Percentiles rank a stretch among this genome's conserved stretches.
phyloP scores from a whole-genome alignment of 2,888 invertebrate species.

The Andrena flavipes region DNA sequence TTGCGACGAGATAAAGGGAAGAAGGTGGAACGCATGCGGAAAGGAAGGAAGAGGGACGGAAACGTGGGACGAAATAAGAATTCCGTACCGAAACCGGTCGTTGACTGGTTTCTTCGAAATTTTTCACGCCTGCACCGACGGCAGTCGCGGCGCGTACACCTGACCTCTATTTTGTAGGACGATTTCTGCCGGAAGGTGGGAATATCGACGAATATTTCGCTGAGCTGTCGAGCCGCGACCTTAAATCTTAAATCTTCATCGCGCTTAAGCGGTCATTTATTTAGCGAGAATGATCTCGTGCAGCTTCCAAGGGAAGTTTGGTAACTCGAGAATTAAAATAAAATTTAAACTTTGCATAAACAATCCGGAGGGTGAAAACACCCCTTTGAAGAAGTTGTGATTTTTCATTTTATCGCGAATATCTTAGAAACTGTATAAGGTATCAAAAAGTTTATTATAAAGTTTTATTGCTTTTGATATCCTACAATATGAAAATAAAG shows the following conservation, averaged over 20 bases:
- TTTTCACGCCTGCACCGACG: constrained; percentile 51
- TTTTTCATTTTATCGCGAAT: too few species aligned
- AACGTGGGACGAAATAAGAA: constrained; percentile 45
- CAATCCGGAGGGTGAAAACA: too few species aligned
- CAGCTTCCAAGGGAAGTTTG: too few species aligned
- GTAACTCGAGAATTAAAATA: too few species aligned
- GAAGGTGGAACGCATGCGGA: not conserved
- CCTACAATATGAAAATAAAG: too few species aligned
- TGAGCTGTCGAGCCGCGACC: not conserved
- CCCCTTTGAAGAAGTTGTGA: too few species aligned
- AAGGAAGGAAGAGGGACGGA: not conserved
- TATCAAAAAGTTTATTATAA: too few species aligned
- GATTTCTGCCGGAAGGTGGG: constrained; percentile 33
- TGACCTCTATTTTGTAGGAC: constrained; percentile 65
- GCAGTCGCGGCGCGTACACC: not conserved
- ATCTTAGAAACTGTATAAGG: too few species aligned
- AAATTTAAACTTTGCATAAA: too few species aligned
- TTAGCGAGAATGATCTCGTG: too few species aligned
- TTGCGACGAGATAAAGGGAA: not conserved
- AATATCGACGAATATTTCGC: constrained; percentile 36
- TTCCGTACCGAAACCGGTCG: constrained; percentile 57
- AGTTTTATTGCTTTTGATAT: too few species aligned
- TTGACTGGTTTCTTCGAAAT: constrained; percentile 62
- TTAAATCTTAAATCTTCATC: constrained; percentile 1
- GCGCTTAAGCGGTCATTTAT: too few species aligned